Conservation (phyloP, 2,797 vertebrate genomes). For the Vireo griseus region DNA sequence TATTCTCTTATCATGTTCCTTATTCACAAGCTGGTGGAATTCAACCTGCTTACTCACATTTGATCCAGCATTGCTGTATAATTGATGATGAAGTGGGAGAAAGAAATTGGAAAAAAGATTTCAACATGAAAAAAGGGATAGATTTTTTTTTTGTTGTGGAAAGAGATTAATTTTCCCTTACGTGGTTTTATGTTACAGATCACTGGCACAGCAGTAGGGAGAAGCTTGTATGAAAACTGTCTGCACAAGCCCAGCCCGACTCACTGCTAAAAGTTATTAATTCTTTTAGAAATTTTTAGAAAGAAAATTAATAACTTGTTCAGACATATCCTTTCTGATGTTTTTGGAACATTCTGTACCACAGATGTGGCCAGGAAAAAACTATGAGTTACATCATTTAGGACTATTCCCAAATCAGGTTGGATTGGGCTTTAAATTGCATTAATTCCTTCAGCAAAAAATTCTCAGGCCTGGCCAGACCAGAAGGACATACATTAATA, state of each 20-base stretch:
- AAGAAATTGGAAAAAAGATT: neutral
- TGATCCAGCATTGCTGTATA: neutral
- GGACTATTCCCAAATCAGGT: constrained; percentile 17
- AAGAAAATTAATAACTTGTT: constrained; percentile 7
- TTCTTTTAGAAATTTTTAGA: constrained; percentile 13
- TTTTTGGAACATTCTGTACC: constrained; percentile 11
- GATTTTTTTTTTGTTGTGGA: neutral
- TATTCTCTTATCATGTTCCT: neutral
- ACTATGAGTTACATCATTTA: constrained; percentile 11
- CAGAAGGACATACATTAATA: constrained; percentile 37
- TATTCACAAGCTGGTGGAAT: neutral
- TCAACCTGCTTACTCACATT: neutral
- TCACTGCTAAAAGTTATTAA: constrained; percentile 21
- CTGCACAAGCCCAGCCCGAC: constrained; percentile 19
- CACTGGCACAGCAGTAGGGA: neutral
- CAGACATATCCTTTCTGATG: constrained; percentile 36
- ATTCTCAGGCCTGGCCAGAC: neutral
- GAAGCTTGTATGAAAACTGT: constrained; percentile 13
- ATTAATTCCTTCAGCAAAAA: constrained; percentile 2
- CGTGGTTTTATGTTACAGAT: constrained; percentile 15
- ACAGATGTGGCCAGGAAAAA: constrained; percentile 22
- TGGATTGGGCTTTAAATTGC: neutral
- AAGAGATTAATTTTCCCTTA: neutral
- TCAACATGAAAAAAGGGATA: neutral
- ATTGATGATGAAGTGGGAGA: neutral